Conservation (phyloP, 2,888 invertebrate species). For the Hypercompe scribonia region DNA sequence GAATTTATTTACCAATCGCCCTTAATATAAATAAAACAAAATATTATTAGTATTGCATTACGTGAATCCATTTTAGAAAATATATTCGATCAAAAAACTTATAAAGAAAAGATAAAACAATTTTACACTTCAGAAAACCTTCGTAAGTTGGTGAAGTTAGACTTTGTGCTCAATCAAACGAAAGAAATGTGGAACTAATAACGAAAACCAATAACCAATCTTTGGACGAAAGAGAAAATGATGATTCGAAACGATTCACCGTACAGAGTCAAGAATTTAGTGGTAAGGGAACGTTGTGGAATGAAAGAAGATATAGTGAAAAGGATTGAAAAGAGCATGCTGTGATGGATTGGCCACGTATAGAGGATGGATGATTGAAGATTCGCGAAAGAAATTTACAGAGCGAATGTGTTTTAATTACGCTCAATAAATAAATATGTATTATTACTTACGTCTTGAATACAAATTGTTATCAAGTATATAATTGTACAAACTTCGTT, state of each 20-base stretch:
- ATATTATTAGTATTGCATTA: not conserved
- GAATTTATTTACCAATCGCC: not conserved
- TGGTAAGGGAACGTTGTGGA: too few species aligned
- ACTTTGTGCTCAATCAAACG: slow-evolving; percentile 48
- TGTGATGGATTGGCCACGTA: too few species aligned
- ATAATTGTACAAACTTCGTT: slow-evolving; percentile 6
- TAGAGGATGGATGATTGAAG: too few species aligned
- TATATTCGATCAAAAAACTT: slow-evolving; percentile 34
- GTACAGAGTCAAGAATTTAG: too few species aligned
- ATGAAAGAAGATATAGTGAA: too few species aligned
- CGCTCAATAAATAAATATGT: too few species aligned
- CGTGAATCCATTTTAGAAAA: slow-evolving; percentile 9
- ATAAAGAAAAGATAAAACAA: slow-evolving; percentile 49
- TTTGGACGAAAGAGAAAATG: slow-evolving; percentile 48
- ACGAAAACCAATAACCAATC: slow-evolving; percentile 42
- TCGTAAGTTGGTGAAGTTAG: slow-evolving; percentile 40
- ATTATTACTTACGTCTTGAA: not conserved
- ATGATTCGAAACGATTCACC: slow-evolving; percentile 52
- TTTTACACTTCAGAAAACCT: slow-evolving; percentile 56
- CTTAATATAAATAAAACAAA: not conserved
- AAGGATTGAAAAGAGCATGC: too few species aligned
- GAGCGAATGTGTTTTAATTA: too few species aligned
- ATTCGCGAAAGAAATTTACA: too few species aligned
- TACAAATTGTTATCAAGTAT: slow-evolving; percentile 10
- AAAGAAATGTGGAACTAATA: slow-evolving; percentile 52